phyloP scores from a whole-genome alignment of 2,888 invertebrate species.

The Dynastes maya region DNA sequence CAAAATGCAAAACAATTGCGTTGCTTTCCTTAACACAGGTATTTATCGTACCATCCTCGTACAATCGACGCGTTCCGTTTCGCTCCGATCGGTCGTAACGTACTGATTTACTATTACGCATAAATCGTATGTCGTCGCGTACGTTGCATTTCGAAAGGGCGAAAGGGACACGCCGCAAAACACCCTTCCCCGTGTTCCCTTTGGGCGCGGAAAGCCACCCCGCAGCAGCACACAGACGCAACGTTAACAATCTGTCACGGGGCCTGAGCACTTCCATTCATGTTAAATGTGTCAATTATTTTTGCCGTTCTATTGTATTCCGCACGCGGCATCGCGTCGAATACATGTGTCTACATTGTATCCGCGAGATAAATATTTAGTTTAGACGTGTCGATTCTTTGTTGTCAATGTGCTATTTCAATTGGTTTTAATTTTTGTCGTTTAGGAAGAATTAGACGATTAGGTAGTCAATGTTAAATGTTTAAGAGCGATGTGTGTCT shows the following conservation, averaged over 20 bases:
- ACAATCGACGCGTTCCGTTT: no score
- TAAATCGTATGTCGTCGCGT: conserved; percentile 39
- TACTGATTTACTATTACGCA: conserved; percentile 59
- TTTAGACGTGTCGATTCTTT: neutral
- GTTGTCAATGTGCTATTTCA: neutral
- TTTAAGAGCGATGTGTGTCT: no score
- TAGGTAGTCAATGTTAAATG: no score
- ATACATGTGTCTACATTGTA: conserved; percentile 3
- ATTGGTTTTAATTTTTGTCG: no score
- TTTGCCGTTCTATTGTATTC: conserved; percentile 15
- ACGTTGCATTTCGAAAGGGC: conserved; percentile 42
- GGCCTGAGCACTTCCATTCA: conserved; percentile 30
- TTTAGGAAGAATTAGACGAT: no score
- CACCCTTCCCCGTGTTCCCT: neutral
- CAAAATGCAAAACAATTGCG: no score
- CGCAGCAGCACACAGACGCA: conserved; percentile 15
- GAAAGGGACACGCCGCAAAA: conserved; percentile 4
- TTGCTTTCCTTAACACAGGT: no score
- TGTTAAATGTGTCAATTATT: conserved; percentile 43
- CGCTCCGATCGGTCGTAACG: conserved; percentile 33
- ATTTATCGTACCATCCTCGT: no score
- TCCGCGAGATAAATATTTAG: conserved; percentile 7
- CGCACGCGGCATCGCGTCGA: neutral
- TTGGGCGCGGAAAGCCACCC: neutral
- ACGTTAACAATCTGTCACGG: conserved; percentile 42